A percentile compares a stretch with the other conserved stretches of the same genome.
phyloP scores from a whole-genome alignment of 1,140 invertebrate species.

The Macrobrachium rosenbergii region DNA sequence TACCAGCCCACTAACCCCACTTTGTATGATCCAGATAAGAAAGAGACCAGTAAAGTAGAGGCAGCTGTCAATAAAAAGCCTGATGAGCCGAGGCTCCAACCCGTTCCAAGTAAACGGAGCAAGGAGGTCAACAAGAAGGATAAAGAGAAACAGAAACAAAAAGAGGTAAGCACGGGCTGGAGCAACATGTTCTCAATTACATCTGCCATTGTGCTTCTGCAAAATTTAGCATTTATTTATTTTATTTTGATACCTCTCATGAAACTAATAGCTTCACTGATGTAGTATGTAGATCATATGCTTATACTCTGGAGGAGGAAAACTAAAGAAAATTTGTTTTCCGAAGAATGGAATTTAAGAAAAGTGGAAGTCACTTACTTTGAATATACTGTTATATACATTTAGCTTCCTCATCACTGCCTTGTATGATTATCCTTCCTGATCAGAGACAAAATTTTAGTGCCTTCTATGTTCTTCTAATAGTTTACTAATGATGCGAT shows the following conservation, averaged over 20 bases:
- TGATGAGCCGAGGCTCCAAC: not conserved
- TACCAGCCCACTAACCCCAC: constrained; percentile 37
- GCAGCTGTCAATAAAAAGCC: not conserved
- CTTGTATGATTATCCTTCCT: too few relatives aligned
- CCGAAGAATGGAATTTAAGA: not conserved
- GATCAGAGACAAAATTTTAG: too few relatives aligned
- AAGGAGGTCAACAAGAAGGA: not conserved
- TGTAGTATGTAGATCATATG: not conserved
- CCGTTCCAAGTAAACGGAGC: not conserved
- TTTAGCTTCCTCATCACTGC: too few relatives aligned
- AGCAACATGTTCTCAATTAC: constrained; percentile 10
- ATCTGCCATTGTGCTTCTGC: constrained; percentile 36
- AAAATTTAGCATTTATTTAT: constrained; percentile 57
- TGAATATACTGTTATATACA: too few relatives aligned
- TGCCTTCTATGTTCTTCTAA: not conserved
- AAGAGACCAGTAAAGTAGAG: constrained; percentile 43
- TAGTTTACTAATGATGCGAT: not conserved
- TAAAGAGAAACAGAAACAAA: constrained; percentile 7
- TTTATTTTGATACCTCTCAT: constrained; percentile 49
- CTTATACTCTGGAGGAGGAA: constrained; percentile 3
- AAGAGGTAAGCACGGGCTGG: constrained; percentile 45
- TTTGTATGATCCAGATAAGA: constrained; percentile 48
- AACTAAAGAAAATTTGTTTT: not conserved
- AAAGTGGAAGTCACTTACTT: not conserved
- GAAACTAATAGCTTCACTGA: constrained; percentile 36